Evolutionary conservation across 2,797 vertebrate genomes (phyloP), one percentile per base, ranked within the genome.

Genomic region (Poecilia picta): DNA sequence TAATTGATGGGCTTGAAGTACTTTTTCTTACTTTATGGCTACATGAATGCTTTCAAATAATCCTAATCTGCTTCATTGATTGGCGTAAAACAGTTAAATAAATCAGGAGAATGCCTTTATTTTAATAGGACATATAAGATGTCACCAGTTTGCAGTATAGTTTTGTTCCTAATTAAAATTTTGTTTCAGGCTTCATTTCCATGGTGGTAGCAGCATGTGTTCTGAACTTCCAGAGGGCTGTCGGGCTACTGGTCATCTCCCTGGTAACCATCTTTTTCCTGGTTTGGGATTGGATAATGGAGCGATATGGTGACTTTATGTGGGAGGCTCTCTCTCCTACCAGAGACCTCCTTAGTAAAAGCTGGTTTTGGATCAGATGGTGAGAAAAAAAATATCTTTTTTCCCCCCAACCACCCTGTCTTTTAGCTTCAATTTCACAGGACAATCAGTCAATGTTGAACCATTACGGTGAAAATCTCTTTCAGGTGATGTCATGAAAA

Each of bases 321-420:
- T 85, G 90, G 84, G 86, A 91, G 70, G 51, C 89, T 59, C 92
- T 97, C 43, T 83, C 87, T 77, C 91, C 92, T 25, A 85, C 88
- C 81, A 87, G 89, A 87, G 87, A 8, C 1, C 76, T 94, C 20
- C 74, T 96, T 43, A 79, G 86, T 79, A 91, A 82, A 43, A 94
- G 96, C 4, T 95, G 94, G 94, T 91, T 94, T 88, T 95, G 95
- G 95, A 83, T 98, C 47, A 97, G 94, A 95, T 96, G 96, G 97
- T 97, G 94, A 96, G 93, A 81, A 84, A 79, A 62, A 45, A 68
- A 16, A 43, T 2, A 25, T 7, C 46, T 72, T 39, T 43, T 51
- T 39, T 47, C 20, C 13, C 45, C 45, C 45, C 12, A 5, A 16
- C 25, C 18, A 2, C 20, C 3, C 71, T 4, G 11, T 71, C 0